Percentiles rank a stretch among this genome's conserved stretches.
Evolutionary conservation across 1,140 invertebrate species (phyloP).

Genomic region (Propsilocerus akamusi): DNA sequence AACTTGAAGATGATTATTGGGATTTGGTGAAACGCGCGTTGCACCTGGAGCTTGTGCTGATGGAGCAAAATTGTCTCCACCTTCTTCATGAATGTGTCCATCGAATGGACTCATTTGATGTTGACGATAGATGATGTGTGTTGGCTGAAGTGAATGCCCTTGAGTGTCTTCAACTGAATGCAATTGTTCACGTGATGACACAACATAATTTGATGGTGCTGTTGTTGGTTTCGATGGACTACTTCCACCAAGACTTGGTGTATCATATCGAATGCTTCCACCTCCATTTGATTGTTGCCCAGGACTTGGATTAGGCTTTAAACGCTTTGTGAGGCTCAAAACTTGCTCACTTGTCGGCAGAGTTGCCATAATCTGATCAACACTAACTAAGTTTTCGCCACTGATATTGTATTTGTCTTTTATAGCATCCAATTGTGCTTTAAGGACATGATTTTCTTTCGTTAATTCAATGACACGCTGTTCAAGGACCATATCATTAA

Average conservation of each 20-base stretch:
- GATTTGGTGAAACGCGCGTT: constrained; percentile 20
- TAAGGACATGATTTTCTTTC: constrained; percentile 84
- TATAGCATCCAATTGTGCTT: constrained; percentile 80
- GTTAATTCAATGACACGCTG: constrained; percentile 83
- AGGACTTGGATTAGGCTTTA: constrained; percentile 32
- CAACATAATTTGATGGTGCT: not conserved
- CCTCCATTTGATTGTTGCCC: constrained; percentile 8
- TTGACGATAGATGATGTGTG: constrained; percentile 1
- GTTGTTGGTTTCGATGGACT: constrained; percentile 5
- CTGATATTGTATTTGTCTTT: constrained; percentile 86
- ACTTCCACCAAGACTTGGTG: not conserved
- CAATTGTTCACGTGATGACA: constrained; percentile 1
- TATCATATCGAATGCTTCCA: constrained; percentile 1
- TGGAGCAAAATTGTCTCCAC: constrained; percentile 5
- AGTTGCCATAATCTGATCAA: constrained; percentile 71
- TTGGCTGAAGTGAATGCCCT: too few relatives aligned
- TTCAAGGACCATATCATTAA: constrained; percentile 94
- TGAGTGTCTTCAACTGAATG: not conserved
- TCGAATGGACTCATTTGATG: not conserved
- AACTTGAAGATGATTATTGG: constrained; percentile 18
- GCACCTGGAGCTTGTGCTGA: constrained; percentile 11
- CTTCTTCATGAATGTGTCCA: not conserved
- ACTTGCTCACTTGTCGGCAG: constrained; percentile 67
- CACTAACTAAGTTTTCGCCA: constrained; percentile 64
- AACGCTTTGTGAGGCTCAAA: constrained; percentile 57